Base-by-base conservation (phyloP, 2,888 invertebrate genomes). In the Synergus japonicus region DNA sequence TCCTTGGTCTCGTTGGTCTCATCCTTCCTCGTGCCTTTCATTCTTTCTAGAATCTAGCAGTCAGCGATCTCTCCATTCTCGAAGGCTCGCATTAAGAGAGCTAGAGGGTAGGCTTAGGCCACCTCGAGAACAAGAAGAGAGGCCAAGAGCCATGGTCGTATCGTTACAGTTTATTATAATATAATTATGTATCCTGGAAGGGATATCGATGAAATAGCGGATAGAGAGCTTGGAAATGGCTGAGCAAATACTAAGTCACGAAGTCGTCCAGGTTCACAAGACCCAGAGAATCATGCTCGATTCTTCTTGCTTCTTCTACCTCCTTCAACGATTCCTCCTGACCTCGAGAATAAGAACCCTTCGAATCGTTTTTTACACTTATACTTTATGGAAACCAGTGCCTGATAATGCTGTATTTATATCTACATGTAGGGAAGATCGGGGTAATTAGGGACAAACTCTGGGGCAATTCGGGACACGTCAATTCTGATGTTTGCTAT, bases 111-210 rank as follows among this genome's bases (percentile, higher is more conserved):
- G 41, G 15, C 65, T 41, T 43, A n/a, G 43, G 65, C 65, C 65
- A 41, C 43, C 10, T 65, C 18, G 43, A 43, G 65, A 65, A 43
- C 43, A 7, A 29, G 15, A 15, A 69, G 37, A 37, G 78, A 82
- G 84, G 83, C 80, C 83, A 84, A 84, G 82, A 84, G 82, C 79
- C 84, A 84, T 78, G 87, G 85, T 87, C 86, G 87, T 89, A 90
- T 92, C 90, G 90, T 90, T 91, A 91, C 89, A 90, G 88, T 91
- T 91, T 91, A 91, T 91, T 92, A 90, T 91, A 91, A 91, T 92
- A 91, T 91, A 92, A 92, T 92, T 91, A 91, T 88, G 91, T 90
- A 90, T 89, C 91, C 89, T 87, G 87, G 85, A 82, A 89, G 87
- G 87, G 85, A 87, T 85, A 88, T 87, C 89, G 90, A 90, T 89